Percentiles rank a stretch among this genome's conserved stretches.
Conservation (phyloP, 2,113 vertebrate genomes). For the Erythrolamprus reginae region DNA sequence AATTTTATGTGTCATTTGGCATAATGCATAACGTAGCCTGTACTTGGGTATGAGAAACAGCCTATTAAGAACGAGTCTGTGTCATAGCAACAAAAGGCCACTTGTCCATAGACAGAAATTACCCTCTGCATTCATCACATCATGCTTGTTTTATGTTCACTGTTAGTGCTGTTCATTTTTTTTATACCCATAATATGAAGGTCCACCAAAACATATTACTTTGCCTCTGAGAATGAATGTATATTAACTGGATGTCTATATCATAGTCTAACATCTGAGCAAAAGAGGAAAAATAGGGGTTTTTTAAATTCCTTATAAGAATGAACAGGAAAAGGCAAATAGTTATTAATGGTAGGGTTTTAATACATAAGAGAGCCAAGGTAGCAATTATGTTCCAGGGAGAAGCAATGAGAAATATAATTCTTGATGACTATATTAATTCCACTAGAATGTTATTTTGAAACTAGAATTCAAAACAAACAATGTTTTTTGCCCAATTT, state of each 20-base stretch:
- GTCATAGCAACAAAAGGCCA: slow-evolving; percentile 15
- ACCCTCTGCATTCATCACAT: slow-evolving; percentile 10
- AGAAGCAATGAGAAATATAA: background rate
- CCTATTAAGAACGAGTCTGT: background rate
- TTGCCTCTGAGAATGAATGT: background rate
- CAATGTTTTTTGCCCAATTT: background rate
- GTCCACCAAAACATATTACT: background rate
- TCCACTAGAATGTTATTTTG: background rate
- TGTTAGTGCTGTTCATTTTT: slow-evolving; percentile 4
- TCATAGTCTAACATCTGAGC: background rate
- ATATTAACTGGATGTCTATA: background rate
- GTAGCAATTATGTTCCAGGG: background rate
- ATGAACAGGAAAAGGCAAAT: background rate
- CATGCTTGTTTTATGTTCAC: background rate
- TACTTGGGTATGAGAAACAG: background rate
- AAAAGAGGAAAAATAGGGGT: background rate
- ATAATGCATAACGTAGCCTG: background rate
- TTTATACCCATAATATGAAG: slow-evolving; percentile 4
- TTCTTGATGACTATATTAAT: background rate
- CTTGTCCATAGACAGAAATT: slow-evolving; percentile 1
- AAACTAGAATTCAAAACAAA: background rate
- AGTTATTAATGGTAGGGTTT: background rate
- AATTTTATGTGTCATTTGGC: background rate
- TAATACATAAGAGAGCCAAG: background rate
- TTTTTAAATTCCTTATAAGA: background rate